These are phyloP conservation scores for Carapus acus DNA, from an alignment of 2,797 vertebrate species.

Conservation along the genomic window DNA sequence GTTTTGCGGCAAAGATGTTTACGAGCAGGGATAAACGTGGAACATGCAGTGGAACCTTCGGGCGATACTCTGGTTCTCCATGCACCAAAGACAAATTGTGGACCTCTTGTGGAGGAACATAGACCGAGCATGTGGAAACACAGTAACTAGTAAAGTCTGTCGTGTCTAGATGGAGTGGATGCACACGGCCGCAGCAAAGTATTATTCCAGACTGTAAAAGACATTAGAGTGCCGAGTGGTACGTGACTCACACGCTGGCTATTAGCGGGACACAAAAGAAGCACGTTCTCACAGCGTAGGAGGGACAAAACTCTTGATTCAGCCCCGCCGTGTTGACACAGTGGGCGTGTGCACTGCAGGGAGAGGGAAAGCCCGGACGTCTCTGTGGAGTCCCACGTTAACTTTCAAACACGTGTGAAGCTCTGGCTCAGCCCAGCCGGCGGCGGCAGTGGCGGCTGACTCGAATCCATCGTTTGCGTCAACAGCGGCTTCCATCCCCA, in stretches of 20 bases:
- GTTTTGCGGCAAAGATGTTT: background rate
- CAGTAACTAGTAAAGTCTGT: conserved; percentile 11
- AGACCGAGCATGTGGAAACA: conserved; percentile 22
- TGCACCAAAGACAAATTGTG: conserved; percentile 18
- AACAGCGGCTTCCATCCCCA: conserved; percentile 38
- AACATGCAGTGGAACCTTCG: background rate
- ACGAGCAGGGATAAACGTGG: no score
- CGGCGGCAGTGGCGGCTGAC: no score
- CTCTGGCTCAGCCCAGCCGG: conserved; percentile 10
- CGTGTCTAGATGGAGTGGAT: background rate
- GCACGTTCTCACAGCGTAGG: conserved; percentile 42
- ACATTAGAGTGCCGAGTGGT: conserved; percentile 17
- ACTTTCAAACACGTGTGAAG: conserved; percentile 29
- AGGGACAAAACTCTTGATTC: conserved; percentile 20
- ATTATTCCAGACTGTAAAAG: conserved; percentile 4
- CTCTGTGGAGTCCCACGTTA: conserved; percentile 24
- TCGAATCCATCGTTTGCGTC: conserved; percentile 26
- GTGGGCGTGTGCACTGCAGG: conserved; percentile 35
- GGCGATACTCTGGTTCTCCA: background rate
- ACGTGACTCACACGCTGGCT: conserved; percentile 44
- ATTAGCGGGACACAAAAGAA: conserved; percentile 34
- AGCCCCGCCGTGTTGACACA: conserved; percentile 41
- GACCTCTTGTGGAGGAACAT: conserved; percentile 23
- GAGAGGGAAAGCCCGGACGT: conserved; percentile 36
- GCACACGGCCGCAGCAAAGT: conserved; percentile 31